phyloP scores from a whole-genome alignment of 1,140 invertebrate genomes.

The Drosophila ambigua region DNA sequence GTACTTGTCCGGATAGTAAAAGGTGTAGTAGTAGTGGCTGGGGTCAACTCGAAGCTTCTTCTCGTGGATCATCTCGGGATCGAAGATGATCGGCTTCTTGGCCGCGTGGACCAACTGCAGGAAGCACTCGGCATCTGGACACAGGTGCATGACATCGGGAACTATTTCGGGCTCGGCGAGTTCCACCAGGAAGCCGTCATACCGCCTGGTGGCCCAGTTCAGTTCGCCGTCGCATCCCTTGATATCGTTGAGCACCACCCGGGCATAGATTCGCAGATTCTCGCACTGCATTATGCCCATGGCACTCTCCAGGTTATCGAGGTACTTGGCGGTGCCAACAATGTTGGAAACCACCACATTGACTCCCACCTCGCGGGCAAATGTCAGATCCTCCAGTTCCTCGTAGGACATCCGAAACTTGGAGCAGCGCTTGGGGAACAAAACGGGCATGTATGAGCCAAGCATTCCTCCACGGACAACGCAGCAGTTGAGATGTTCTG shows the following conservation, averaged over 20 bases:
- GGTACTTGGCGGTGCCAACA: slow-evolving; percentile 52
- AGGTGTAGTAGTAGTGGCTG: slow-evolving; percentile 56
- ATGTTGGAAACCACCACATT: slow-evolving; percentile 69
- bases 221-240: slow-evolving; percentile 57
- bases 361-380: slow-evolving; percentile 68
- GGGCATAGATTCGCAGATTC: slow-evolving; percentile 58
- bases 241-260: slow-evolving; percentile 69
- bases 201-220: slow-evolving; percentile 62
- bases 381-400: slow-evolving; percentile 77
- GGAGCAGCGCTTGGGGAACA: slow-evolving; percentile 60
- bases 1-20: slow-evolving; percentile 77
- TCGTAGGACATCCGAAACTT: slow-evolving; percentile 62
- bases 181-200: slow-evolving; percentile 75
- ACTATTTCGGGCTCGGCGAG: slow-evolving; percentile 11
- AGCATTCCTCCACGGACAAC: slow-evolving; percentile 56
- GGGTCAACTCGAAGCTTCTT: slow-evolving; percentile 60
- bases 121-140: slow-evolving; percentile 59
- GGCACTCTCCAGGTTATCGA: slow-evolving; percentile 50
- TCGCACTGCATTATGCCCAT: slow-evolving; percentile 57
- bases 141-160: slow-evolving; percentile 61
- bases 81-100: slow-evolving; percentile 72
- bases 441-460: slow-evolving; percentile 61
- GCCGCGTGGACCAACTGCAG: slow-evolving; percentile 51
- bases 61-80: slow-evolving; percentile 45
- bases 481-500: slow-evolving; percentile 47